Percentiles rank a stretch among this genome's conserved stretches.
Evolutionary conservation across 2,113 vertebrate genomes (phyloP).

Genomic region (Hemiscyllium ocellatum): DNA sequence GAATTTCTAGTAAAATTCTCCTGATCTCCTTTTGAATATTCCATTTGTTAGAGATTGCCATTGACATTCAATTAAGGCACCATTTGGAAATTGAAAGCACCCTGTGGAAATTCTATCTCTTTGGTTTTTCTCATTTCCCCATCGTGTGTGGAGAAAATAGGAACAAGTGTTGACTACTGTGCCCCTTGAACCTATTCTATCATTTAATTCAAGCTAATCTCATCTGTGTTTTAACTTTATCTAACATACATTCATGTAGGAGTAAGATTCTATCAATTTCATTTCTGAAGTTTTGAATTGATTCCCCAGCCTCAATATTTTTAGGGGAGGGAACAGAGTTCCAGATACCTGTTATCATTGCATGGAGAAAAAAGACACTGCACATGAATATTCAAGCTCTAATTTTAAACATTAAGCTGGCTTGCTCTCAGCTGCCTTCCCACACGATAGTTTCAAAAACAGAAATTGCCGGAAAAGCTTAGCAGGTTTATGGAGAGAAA

Average conservation of each 20-base stretch:
- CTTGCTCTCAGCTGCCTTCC: neutral
- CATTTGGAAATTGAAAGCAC: neutral
- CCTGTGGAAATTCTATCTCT: neutral
- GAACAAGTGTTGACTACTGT: neutral
- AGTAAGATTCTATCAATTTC: no score
- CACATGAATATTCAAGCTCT: no score
- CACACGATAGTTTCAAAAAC: no score
- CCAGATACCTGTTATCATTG: no score
- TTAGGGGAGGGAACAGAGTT: no score
- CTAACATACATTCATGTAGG: neutral
- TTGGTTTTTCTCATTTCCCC: neutral
- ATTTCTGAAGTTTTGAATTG: no score
- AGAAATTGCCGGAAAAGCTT: no score
- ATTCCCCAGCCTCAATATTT: no score
- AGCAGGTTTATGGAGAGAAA: no score
- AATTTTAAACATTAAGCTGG: neutral
- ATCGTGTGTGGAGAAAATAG: no score
- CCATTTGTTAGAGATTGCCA: neutral
- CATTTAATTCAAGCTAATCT: neutral
- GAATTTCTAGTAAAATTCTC: neutral
- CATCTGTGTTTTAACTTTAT: neutral
- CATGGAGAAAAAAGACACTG: no score
- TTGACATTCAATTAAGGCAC: neutral
- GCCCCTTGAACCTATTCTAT: neutral
- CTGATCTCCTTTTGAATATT: neutral